Evolutionary conservation across 2,797 vertebrate species (phyloP), one percentile per base, ranked within the genome.

Genomic region (Clarias pachynema): DNA sequence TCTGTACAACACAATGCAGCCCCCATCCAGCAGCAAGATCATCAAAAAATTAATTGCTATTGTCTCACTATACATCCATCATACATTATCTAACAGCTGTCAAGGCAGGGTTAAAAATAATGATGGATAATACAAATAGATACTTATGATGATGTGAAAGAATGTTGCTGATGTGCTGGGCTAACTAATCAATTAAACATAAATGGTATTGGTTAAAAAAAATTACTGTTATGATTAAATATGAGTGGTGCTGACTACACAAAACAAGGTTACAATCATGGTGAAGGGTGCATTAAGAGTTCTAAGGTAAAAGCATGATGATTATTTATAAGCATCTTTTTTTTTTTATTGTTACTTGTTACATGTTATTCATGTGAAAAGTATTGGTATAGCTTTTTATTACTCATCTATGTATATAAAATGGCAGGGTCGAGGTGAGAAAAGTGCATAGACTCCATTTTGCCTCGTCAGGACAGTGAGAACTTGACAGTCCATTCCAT

Each of bases 11-110:
- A 89, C 88, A 90, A 85, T 87, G 78, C 86, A 81, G 70, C 85
- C 86, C 82, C 84, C 88, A 88, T 82, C 86, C 83, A 82, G 91
- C 84, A 90, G 72, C 90, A 93, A 91, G 92, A 93, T 94, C 90
- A 93, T 95, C 94, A 93, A 92, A 92, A 91, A 93, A 94, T 93
- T 95, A 96, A 94, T 95, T 95, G 92, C 91, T 84, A 90, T 92
- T 95, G 93, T 93, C 90, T 93, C 84, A 89, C 70, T 89, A 83
- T 84, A 86, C 88, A 87, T 89, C 84, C 82, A 89, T 90, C 89
- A 90, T 84, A 89, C 68, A 89, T 87, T 84, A 86, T 86, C 86
- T 85, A 79, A 85, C 88, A 86, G 82, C 72, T 87, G 87, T 88
- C 87, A 87, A 86, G 81, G 29, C 44, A 53, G 73, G 82, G 20